Conservation (phyloP, 2,113 vertebrate genomes). For the Nannospalax galili region DNA sequence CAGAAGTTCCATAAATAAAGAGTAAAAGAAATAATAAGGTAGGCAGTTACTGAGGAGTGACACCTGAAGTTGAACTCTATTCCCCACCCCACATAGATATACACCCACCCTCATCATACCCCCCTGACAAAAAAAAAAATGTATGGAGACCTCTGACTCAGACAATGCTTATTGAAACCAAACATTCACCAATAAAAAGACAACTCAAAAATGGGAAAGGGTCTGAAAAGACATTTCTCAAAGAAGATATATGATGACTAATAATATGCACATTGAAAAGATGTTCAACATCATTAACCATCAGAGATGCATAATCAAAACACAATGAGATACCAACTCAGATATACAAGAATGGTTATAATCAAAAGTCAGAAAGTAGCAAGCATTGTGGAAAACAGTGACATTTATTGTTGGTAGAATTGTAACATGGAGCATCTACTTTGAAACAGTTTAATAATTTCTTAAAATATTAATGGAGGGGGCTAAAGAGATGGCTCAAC, state of each 20-base stretch:
- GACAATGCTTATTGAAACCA: neutral
- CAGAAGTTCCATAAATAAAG: no score
- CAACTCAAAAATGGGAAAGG: neutral
- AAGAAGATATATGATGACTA: neutral
- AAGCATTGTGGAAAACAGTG: neutral
- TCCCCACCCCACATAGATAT: no score
- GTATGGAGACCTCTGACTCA: neutral
- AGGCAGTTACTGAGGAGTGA: no score
- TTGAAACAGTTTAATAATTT: neutral
- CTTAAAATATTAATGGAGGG: neutral
- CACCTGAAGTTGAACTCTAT: no score
- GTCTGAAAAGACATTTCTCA: constrained; percentile 1
- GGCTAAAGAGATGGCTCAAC: no score
- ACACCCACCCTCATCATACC: no score
- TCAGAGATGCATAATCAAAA: neutral
- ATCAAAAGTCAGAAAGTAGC: neutral
- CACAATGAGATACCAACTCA: neutral
- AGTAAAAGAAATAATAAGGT: no score
- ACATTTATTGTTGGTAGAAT: neutral
- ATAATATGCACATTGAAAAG: neutral
- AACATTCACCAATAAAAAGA: neutral
- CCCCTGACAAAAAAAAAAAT: neutral
- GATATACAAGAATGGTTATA: neutral
- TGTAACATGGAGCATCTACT: neutral
- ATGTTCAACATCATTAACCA: neutral